These are phyloP conservation scores for Gobionotothen gibberifrons DNA, from an alignment of 2,797 vertebrate species.

Conservation along the genomic window DNA sequence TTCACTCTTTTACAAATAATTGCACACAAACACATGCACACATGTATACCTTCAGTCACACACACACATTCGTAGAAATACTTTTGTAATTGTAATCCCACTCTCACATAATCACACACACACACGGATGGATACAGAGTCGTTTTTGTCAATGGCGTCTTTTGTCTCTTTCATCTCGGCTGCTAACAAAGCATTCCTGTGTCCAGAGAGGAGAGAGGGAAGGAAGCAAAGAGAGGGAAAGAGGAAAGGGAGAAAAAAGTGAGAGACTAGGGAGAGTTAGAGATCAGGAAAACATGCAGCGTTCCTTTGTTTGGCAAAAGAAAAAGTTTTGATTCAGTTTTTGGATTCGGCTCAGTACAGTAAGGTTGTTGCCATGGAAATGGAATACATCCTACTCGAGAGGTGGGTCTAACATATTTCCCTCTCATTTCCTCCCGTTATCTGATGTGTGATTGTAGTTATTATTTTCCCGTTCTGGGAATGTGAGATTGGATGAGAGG, in stretches of 20 bases:
- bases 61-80: conserved; percentile 28
- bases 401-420: conserved; percentile 63
- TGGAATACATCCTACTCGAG: conserved; percentile 73
- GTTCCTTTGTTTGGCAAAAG: conserved; percentile 57
- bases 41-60: neutral
- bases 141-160: conserved; percentile 82
- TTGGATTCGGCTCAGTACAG: conserved; percentile 41
- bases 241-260: conserved; percentile 36
- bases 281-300: conserved; percentile 61
- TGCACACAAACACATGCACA: conserved; percentile 27
- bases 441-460: conserved; percentile 29
- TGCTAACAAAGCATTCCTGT: conserved; percentile 84
- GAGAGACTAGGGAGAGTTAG: conserved; percentile 19
- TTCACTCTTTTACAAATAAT: conserved; percentile 17
- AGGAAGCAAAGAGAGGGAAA: conserved; percentile 49
- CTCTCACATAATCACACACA: conserved; percentile 43
- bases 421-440: conserved; percentile 31
- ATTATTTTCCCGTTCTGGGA: neutral
- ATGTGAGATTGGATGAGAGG: conserved; percentile 36
- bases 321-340: conserved; percentile 67
- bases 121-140: conserved; percentile 67
- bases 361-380: conserved; percentile 72
- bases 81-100: conserved; percentile 50
- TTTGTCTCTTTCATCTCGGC: conserved; percentile 84
- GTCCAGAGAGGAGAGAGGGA: conserved; percentile 67